Evolutionary conservation across 2,888 invertebrate genomes (phyloP), one percentile per base, ranked within the genome.

Genomic region (Melieria crassipennis): DNA sequence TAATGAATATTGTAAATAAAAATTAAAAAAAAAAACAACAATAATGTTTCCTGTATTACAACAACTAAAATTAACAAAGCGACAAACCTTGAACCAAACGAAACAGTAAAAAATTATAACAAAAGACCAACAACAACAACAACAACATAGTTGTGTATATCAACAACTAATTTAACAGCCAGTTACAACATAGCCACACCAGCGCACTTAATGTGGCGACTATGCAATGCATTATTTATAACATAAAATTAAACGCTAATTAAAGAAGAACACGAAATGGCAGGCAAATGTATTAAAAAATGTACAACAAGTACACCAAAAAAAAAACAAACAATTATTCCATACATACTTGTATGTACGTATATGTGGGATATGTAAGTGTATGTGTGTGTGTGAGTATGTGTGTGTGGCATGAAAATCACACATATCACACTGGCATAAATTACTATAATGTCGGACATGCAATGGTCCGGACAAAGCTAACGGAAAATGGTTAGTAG

Each of bases 151-250:
- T 46, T 9, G 10, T 43, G 16, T 46, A 46, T 47, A 62, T 62
- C 46, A 11, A 58, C 10, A 43, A 43, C 43, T 4, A 7, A 45
- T 13, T 16, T 7, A 16, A 61, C 50, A 10, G 60, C 13, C 67
- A 60, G 50, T 60, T 52, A 58, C 60, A 67, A 67, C 60, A 63
- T 69, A 61, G 63, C 69, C 52, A 63, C 47, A 50, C 10, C 52
- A 50, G 52, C n/a, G 52, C 52, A 10, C 52, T 10, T 50, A n/a
- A 48, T 67, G 60, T 67, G 52, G 61, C 67, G 43, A 63, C 62
- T 30, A 70, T 67, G 68, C 68, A 71, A 71, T 71, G 65, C 71
- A 71, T 71, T 71, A 71, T 71, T 71, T 71, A 67, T 71, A 71
- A 71, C 68, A 67, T 64, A 64, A 71, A 71, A 71, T 71, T 67